Evolutionary conservation across 2,113 vertebrate species (phyloP).

Genomic region (Heliornis fulica): DNA sequence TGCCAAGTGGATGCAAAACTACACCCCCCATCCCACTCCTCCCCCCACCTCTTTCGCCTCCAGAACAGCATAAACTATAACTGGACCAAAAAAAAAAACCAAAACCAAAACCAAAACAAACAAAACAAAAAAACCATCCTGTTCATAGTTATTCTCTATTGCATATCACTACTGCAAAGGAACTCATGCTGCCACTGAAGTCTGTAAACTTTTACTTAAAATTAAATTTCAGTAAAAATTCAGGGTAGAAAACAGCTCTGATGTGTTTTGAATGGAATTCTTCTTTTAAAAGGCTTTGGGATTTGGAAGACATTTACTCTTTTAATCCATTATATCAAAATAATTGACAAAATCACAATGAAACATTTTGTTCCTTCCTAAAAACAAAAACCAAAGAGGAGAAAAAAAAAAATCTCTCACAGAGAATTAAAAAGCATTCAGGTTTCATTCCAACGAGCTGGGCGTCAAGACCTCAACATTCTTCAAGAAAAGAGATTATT

Average conservation of each 20-base stretch:
- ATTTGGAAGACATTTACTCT: conserved; percentile 68
- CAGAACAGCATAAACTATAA: background rate
- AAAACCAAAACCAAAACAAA: background rate
- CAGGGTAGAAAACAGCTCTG: conserved; percentile 43
- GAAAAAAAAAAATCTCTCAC: conserved; percentile 37
- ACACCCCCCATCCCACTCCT: background rate
- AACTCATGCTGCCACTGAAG: background rate
- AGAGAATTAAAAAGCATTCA: conserved; percentile 68
- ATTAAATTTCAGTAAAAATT: conserved; percentile 46
- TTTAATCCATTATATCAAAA: conserved; percentile 69
- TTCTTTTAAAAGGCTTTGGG: conserved; percentile 50
- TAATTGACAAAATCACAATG: conserved; percentile 69
- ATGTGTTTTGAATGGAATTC: conserved; percentile 57
- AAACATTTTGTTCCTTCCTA: conserved; percentile 69
- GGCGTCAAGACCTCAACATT: conserved; percentile 62
- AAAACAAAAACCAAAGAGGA: conserved; percentile 57
- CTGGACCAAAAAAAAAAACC: background rate
- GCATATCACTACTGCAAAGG: background rate
- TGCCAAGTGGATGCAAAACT: conserved; percentile 40
- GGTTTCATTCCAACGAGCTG: conserved; percentile 62
- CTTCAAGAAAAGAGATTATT: conserved; percentile 53
- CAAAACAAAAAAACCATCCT: background rate
- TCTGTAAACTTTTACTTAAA: conserved; percentile 23
- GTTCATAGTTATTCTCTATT: background rate
- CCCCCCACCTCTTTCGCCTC: background rate